Conservation (phyloP, 2,113 vertebrate species). For the Boulengeromyrus knoepffleri region DNA sequence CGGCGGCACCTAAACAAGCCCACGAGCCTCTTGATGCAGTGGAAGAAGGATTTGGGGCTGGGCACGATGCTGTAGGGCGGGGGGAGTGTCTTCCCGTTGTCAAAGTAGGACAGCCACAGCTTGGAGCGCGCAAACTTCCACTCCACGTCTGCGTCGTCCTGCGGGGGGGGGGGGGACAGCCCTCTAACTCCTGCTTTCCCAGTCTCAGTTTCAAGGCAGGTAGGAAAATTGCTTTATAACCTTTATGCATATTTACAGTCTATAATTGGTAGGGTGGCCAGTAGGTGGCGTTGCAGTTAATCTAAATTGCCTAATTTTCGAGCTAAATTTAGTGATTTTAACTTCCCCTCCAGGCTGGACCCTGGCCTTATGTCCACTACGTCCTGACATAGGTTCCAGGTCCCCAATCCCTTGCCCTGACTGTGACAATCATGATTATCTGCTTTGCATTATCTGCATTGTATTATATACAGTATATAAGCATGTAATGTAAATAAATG, state of each 20-base stretch:
- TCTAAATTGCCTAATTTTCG: neutral
- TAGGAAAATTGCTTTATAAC: neutral
- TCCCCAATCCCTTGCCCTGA: neutral
- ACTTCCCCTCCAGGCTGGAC: neutral
- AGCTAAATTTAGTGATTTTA: neutral
- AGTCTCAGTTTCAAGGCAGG: neutral
- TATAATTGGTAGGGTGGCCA: neutral
- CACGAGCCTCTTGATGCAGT: conserved; percentile 65
- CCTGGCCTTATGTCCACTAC: neutral
- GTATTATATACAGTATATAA: neutral
- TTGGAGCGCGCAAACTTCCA: conserved; percentile 86
- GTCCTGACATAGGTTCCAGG: neutral
- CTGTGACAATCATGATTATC: neutral
- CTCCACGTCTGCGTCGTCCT: conserved; percentile 84
- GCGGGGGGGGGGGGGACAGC: conserved; percentile 18
- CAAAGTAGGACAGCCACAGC: conserved; percentile 81
- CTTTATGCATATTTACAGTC: neutral
- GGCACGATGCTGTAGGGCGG: conserved; percentile 83
- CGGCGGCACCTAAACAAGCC: conserved; percentile 68
- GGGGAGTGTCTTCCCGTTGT: conserved; percentile 80
- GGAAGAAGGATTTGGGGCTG: conserved; percentile 78
- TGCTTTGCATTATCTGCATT: neutral
- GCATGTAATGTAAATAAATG: neutral
- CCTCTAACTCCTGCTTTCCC: neutral
- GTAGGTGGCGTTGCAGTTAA: neutral